These are phyloP conservation scores for Andrena bicolor DNA, from an alignment of 2,888 invertebrate genomes.

Conservation along the genomic window DNA sequence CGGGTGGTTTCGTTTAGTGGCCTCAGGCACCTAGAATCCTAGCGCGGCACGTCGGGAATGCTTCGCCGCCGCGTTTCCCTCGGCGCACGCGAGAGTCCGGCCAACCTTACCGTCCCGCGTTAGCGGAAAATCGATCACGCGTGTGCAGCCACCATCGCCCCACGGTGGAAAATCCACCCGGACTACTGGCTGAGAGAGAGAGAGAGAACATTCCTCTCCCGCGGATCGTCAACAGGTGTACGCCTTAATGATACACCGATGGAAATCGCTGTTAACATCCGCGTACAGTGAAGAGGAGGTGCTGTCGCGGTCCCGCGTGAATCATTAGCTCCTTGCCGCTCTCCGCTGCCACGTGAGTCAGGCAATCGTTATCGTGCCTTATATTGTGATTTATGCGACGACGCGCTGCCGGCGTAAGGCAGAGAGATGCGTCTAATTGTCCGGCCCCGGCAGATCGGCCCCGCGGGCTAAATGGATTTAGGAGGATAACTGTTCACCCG, in stretches of 20 bases:
- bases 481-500: slow-evolving; percentile 38
- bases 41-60: slow-evolving; percentile 1
- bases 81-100: slow-evolving; percentile 5
- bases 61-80: not conserved
- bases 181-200: slow-evolving; percentile 1
- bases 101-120: slow-evolving; percentile 14
- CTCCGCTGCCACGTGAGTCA: slow-evolving; percentile 63
- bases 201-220: slow-evolving; percentile 37
- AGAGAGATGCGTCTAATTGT: slow-evolving; percentile 60
- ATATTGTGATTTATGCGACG: slow-evolving; percentile 72
- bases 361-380: slow-evolving; percentile 69
- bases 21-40: not conserved
- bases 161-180: slow-evolving; percentile 45
- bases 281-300: slow-evolving; percentile 68
- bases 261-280: slow-evolving; percentile 62
- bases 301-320: slow-evolving; percentile 62
- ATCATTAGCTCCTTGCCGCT: slow-evolving; percentile 68
- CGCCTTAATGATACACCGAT: slow-evolving; percentile 63
- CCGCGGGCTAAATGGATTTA: not conserved
- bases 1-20: slow-evolving; percentile 11
- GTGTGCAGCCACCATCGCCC: not conserved
- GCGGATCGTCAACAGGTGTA: slow-evolving; percentile 64
- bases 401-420: slow-evolving; percentile 45
- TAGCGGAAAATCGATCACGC: slow-evolving; percentile 45
- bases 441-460: not conserved